Evolutionary conservation across 2,888 invertebrate genomes (phyloP).

Genomic region (Myopa tessellatipennis): DNA sequence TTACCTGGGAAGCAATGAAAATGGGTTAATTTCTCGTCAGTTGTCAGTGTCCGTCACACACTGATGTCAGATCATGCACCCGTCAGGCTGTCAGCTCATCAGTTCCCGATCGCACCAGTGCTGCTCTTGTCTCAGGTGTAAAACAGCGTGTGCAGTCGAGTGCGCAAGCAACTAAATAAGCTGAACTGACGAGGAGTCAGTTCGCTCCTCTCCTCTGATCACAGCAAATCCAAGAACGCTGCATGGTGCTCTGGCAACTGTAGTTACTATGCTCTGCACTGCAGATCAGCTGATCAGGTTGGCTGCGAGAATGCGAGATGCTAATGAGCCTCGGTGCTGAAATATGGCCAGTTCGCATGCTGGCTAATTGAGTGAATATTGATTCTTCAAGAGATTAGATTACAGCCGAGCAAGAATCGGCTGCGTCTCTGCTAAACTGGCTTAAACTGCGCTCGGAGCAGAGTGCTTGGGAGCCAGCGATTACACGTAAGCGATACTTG

Average conservation of each 20-base stretch:
- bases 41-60: constrained; percentile 15
- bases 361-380: constrained; percentile 36
- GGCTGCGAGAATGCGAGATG: constrained; percentile 5
- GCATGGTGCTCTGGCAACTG: no score
- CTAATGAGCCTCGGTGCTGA: constrained; percentile 29
- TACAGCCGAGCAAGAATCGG: not conserved
- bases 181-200: not conserved
- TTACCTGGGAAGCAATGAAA: not conserved
- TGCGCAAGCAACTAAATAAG: not conserved
- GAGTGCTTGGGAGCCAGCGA: not conserved
- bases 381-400: constrained; percentile 21
- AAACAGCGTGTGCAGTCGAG: constrained; percentile 4
- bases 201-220: no score
- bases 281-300: not conserved
- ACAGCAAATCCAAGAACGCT: not conserved
- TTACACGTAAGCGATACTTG: constrained; percentile 1
- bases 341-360: constrained; percentile 20
- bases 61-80: not conserved
- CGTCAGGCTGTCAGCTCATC: constrained; percentile 10
- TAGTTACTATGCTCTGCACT: no score
- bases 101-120: not conserved
- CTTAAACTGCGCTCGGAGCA: not conserved
- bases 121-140: constrained; percentile 18
- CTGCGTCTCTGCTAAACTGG: not conserved
- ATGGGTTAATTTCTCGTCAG: constrained; percentile 20